Percentiles rank a stretch among this genome's conserved stretches.
phyloP scores from a whole-genome alignment of 1,140 invertebrate genomes.

The Zaprionus ghesquierei region DNA sequence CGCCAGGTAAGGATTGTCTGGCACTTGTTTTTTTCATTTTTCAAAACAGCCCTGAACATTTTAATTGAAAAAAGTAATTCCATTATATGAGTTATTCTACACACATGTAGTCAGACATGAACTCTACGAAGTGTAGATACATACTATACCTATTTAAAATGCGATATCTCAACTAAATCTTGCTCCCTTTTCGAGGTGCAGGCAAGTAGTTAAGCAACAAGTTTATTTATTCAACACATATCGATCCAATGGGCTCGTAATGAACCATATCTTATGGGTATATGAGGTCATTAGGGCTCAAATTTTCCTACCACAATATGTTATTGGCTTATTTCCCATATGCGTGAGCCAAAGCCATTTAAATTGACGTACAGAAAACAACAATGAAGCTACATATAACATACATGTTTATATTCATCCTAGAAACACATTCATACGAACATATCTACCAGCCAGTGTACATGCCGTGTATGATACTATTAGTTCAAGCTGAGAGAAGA shows the following conservation, averaged over 20 bases:
- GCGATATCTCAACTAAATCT: neutral
- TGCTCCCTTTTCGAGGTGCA: neutral
- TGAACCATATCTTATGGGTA: slow-evolving; percentile 17
- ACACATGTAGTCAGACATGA: no score
- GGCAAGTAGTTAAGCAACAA: slow-evolving; percentile 37
- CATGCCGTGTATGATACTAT: neutral
- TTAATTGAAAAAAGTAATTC: neutral
- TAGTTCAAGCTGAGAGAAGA: no score
- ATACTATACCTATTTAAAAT: neutral
- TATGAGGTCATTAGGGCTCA: slow-evolving; percentile 14
- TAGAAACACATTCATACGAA: neutral
- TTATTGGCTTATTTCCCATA: neutral
- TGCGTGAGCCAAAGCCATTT: slow-evolving; percentile 7
- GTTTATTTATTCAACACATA: slow-evolving; percentile 52
- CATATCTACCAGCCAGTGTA: neutral
- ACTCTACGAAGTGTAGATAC: neutral
- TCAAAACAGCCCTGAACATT: neutral
- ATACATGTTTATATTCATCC: neutral
- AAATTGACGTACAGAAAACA: neutral
- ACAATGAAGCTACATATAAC: no score
- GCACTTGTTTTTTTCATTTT: neutral
- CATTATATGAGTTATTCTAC: neutral
- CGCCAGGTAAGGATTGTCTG: neutral
- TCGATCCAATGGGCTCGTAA: slow-evolving; percentile 31
- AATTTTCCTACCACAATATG: neutral